Evolutionary conservation across 2,888 invertebrate species (phyloP), one percentile per base, ranked within the genome.

Genomic region (Physocephala rufipes): DNA sequence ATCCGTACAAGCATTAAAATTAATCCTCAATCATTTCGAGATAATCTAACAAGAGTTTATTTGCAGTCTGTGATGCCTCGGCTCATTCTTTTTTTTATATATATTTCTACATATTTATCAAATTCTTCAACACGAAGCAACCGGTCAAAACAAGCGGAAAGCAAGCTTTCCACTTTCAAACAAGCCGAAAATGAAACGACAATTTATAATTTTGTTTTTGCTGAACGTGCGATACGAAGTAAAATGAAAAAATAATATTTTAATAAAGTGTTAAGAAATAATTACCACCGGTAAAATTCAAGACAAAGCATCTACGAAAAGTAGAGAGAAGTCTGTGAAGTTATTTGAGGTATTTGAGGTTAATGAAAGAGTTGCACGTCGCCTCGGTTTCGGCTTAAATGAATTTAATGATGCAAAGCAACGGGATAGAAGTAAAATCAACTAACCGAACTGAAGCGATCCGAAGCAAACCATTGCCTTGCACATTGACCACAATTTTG

Each of bases 211-310:
- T n/a, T n/a, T n/a, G n/a, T 36, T 36, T 9, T 36, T 36, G 36
- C 36, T 36, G 9, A 36, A 36, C 9, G 36, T 24, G 19, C n/a
- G 26, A 55, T 16, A 55, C 55, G 21, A 36, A 36, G 36, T 36
- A 36, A 7, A 36, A 1, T 21, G 21, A 26, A 21, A n/a, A 55
- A 55, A 55, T 26, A 55, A 55, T 26, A 55, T 19, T 62, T 62
- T 62, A 30, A 30, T 62, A 36, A 36, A 36, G 62, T 62, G 62
- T 62, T 62, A 62, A 62, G n/a, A 62, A 16, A 13, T 36, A 62
- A 62, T 62, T 62, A 30, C 28, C 28, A n/a, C 62, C 36, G 36
- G 19, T 62, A 28, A 62, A 62, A 7, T 15, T 28, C 30, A 62
- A 28, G 62, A 53, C 53, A 51, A 2, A 47, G 51, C 12, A 15